Percentiles rank a stretch among this genome's conserved stretches.
Evolutionary conservation across 2,797 vertebrate species (phyloP).

Genomic region (Pangasius larnaudii): DNA sequence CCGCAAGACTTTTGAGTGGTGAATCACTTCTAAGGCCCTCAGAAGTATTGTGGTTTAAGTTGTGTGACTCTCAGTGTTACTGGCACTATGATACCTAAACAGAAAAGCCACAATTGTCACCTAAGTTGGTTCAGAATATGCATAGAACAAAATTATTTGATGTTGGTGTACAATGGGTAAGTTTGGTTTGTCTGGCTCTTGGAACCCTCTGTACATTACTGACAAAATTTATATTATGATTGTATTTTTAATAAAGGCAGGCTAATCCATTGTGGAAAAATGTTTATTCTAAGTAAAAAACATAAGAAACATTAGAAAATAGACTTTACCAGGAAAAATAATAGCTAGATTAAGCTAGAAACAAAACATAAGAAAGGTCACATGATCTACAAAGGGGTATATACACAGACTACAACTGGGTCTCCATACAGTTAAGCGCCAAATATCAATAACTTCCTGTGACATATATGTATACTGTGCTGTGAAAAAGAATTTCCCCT

Average conservation of each 20-base stretch:
- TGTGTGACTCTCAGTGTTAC: conserved; percentile 84
- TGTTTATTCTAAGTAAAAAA: not conserved
- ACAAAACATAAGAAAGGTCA: not conserved
- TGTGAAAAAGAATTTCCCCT: not conserved
- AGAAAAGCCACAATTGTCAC: conserved; percentile 94
- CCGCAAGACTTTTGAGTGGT: conserved; percentile 57
- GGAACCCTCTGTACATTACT: not conserved
- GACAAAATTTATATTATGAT: not conserved
- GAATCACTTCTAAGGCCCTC: conserved; percentile 39
- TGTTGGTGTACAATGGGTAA: conserved; percentile 78
- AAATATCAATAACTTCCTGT: not conserved
- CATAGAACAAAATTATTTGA: conserved; percentile 77
- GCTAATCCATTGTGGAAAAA: not conserved
- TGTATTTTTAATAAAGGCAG: not conserved
- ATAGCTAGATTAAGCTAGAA: not conserved
- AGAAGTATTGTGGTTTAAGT: conserved; percentile 68
- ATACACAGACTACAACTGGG: not conserved
- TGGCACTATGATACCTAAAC: conserved; percentile 84
- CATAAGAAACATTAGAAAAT: not conserved
- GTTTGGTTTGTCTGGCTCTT: conserved; percentile 58
- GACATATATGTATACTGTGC: not conserved
- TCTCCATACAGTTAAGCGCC: not conserved
- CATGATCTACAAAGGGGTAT: not conserved
- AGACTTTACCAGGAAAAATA: not conserved
- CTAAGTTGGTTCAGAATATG: conserved; percentile 99